Evolutionary conservation across 2,888 invertebrate genomes (phyloP), one percentile per base, ranked within the genome.

Genomic region (Caenorhabditis zanzibari): DNA sequence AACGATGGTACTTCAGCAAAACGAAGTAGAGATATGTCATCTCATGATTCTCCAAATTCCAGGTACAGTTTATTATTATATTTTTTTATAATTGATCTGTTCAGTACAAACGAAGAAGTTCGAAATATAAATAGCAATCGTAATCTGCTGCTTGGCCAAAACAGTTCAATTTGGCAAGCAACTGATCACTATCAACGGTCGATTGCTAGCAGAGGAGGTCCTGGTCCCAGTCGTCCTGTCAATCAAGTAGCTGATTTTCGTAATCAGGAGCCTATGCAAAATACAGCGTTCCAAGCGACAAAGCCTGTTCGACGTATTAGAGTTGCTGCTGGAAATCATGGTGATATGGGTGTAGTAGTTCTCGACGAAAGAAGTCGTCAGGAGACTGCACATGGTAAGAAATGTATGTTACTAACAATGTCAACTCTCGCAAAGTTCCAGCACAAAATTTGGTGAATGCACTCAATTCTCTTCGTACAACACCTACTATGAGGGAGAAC

Each of bases 1-100:
- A 79, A 84, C 41, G 89, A 89, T 22, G 90, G 85, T 35, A 88
- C 90, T 7, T 28, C 73, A 2, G 90, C 88, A 49, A 91, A 91
- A 79, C 85, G 91, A 14, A 84, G 83, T 41, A 80, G 91, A 22
- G 90, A 91, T 75, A 80, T 61, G 10, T 68, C 86, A 14, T 89
- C 90, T 12, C 83, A 86, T 26, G 90, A 90, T 58, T 90, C 90
- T 24, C 81, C 85, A 0, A 89, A 86, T 75, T 88, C 88, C 49
- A 76, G 84, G 28, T 85, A 82, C 6, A 16, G 16, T 9, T 24
- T 35, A n/a, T 24, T 19, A n/a, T 73, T 63, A 72, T 22, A 9
- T 61, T 28, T 14, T 41, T 19, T 1, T 38, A 52, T 22, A 28
- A 41, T 24, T 32, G n/a, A 26, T 6, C 38, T 35, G 49, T 77